These are phyloP conservation scores for Rotaria socialis DNA, from an alignment of 2,888 invertebrate genomes.

Conservation along the genomic window DNA sequence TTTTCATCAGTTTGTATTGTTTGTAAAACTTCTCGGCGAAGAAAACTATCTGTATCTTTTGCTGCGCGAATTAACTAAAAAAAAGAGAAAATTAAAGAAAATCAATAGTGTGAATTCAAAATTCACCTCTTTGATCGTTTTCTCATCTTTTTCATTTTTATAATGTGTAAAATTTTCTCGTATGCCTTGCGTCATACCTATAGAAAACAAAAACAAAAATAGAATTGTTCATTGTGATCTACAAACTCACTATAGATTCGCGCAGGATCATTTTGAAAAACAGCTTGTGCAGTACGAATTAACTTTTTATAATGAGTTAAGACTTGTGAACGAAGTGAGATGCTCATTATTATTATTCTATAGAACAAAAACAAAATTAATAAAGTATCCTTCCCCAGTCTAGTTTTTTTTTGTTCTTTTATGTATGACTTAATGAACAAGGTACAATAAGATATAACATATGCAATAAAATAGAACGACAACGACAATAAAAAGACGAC, in stretches of 20 bases:
- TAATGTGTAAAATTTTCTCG: slow-evolving; percentile 31
- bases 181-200: slow-evolving; percentile 10
- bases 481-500: not conserved
- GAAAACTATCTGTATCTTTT: slow-evolving; percentile 33
- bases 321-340: not conserved
- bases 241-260: not conserved
- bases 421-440: not conserved
- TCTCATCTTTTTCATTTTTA: slow-evolving; percentile 22
- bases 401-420: not conserved
- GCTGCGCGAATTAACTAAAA: slow-evolving; percentile 22
- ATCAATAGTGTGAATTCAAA: too few species aligned
- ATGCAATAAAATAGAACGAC: not conserved
- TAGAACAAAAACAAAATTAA: not conserved
- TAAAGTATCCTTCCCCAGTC: not conserved
- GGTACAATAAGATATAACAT: not conserved
- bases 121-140: slow-evolving; percentile 5
- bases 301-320: not conserved
- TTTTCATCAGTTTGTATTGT: not conserved
- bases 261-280: slow-evolving; percentile 24
- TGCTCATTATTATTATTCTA: not conserved
- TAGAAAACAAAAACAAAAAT: not conserved
- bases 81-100: not conserved
- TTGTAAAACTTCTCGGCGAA: slow-evolving; percentile 9
- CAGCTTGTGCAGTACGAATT: not conserved
- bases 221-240: not conserved